These are phyloP conservation scores for Gallinago solitaria DNA, from an alignment of 2,797 vertebrate genomes.

Conservation along the genomic window DNA sequence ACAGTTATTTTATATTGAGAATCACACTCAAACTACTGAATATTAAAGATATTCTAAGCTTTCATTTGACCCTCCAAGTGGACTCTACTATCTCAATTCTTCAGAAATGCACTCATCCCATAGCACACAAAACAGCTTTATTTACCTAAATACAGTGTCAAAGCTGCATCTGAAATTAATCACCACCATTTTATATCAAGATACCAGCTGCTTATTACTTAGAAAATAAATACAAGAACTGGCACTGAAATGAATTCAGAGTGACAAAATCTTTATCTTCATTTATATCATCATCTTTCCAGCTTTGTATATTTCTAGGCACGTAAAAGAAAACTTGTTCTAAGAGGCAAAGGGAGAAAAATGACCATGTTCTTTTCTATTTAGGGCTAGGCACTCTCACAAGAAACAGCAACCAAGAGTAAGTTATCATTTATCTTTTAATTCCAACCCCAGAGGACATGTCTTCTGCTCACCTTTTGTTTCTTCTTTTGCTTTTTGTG, in stretches of 20 bases:
- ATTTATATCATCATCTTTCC: background rate
- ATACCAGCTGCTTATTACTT: background rate
- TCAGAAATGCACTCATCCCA: background rate
- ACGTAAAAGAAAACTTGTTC: background rate
- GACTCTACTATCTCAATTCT: background rate
- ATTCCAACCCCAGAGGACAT: background rate
- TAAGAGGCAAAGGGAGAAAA: background rate
- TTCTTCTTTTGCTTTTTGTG: slow-evolving; percentile 98
- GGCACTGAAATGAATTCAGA: background rate
- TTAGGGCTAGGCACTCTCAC: background rate
- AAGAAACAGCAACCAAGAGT: background rate
- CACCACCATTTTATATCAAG: background rate
- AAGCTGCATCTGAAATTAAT: background rate
- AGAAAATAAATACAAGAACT: background rate
- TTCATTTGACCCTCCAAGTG: background rate
- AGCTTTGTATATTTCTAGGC: background rate
- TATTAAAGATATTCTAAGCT: background rate
- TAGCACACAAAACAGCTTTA: background rate
- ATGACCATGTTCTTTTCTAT: background rate
- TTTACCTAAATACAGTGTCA: background rate
- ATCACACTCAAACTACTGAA: background rate
- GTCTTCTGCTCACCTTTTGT: slow-evolving; percentile 87
- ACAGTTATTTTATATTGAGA: background rate
- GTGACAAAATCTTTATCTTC: background rate
- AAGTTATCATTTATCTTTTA: background rate